Base-by-base conservation (phyloP, 2,888 invertebrate genomes). In the Campoletis raptor region DNA sequence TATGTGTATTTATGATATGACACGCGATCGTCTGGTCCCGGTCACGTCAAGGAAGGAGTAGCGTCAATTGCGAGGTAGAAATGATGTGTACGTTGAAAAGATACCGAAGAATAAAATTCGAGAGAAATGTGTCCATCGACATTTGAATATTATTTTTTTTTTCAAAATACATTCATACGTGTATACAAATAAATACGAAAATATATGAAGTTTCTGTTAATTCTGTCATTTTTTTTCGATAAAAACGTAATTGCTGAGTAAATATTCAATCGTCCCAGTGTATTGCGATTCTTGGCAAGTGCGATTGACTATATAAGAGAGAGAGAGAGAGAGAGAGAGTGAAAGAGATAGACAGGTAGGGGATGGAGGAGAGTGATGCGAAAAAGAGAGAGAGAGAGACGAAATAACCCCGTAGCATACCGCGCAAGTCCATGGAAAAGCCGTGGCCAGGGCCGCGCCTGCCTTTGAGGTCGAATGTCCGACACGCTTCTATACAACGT, bases 371-470 rank as follows among this genome's bases (percentile, higher is more conserved):
- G 66, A 18, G 36, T 72, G 78, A 81, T 77, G 81, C 83, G 88
- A 89, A 87, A 40, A 61, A 79, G 72, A 73, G 88, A 89, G 76
- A 79, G 72, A 73, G 88, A 89, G 76, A 76, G 80, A 61, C 69
- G 74, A 69, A 88, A 90, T 90, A 90, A 92, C 91, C 92, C 92
- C 89, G 88, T 90, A 88, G 73, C 80, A 79, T 67, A 85, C 69
- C 90, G 92, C 93, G 93, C 93, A 92, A 88, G 91, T 91, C 90
- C 93, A 89, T 89, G 88, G 90, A 86, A 87, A 90, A 87, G 79
- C 89, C 87, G 89, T 88, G 85, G 85, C 89, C 93, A 92, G 92
- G 92, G 92, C 90, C 90, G 93, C 92, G 90, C 91, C 92, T 91
- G 91, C 90, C 81, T 72, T 84, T 82, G 85, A 84, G 64, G 84